A percentile compares a stretch with the other conserved stretches of the same genome.
Evolutionary conservation across 2,888 invertebrate species (phyloP).

Genomic region (Sinhomidia bicolor): DNA sequence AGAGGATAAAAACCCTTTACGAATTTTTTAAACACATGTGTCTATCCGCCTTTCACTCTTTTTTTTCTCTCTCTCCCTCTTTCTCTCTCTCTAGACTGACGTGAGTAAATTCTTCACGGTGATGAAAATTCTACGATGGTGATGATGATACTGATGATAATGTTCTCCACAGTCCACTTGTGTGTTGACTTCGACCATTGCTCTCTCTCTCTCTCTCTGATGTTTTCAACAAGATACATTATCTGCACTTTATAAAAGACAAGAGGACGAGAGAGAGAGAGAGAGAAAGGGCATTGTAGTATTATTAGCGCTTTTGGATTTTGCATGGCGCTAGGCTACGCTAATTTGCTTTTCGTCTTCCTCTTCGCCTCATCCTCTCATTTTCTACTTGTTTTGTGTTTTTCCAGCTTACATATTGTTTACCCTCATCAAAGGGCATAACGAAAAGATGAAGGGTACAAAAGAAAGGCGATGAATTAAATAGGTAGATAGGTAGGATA

Average conservation of each 20-base stretch:
- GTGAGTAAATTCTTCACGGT: slow-evolving; percentile 40
- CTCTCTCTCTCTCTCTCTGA: background rate
- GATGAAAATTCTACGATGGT: background rate
- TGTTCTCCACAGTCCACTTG: slow-evolving; percentile 43
- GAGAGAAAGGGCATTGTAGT: slow-evolving; percentile 5
- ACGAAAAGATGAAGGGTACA: slow-evolving; percentile 19
- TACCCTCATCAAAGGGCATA: slow-evolving; percentile 46
- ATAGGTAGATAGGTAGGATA: no score
- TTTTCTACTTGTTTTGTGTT: no score
- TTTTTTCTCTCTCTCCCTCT: background rate
- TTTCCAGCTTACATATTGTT: slow-evolving; percentile 35
- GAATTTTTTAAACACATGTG: slow-evolving; percentile 15
- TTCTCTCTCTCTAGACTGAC: background rate
- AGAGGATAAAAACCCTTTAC: slow-evolving; percentile 23
- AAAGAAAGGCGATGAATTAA: background rate
- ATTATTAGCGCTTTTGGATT: slow-evolving; percentile 48
- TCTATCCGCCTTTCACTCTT: background rate
- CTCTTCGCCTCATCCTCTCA: background rate
- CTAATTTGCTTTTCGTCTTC: slow-evolving; percentile 35
- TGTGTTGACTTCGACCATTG: background rate
- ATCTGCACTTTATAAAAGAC: background rate
- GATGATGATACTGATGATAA: background rate
- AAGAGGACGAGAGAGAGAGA: background rate
- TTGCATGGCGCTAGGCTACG: background rate
- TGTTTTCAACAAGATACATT: slow-evolving; percentile 37